A percentile compares a stretch with the other conserved stretches of the same genome.
Conservation (phyloP, 2,888 invertebrate genomes). For the Drosophila prolongata region DNA sequence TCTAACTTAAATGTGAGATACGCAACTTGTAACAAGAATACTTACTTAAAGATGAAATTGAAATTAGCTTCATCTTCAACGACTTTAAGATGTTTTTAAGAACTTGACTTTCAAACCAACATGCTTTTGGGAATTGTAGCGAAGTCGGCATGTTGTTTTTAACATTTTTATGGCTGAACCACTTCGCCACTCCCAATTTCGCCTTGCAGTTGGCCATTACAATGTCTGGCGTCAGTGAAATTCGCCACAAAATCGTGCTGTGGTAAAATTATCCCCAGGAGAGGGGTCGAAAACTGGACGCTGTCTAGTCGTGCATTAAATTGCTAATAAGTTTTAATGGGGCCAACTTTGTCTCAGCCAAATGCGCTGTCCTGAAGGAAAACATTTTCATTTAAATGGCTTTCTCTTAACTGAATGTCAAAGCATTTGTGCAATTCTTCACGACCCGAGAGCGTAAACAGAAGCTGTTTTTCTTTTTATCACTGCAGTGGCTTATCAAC, state of each 20-base stretch:
- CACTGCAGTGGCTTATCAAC: slow-evolving; percentile 48
- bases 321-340: slow-evolving; percentile 78
- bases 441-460: slow-evolving; percentile 26
- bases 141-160: slow-evolving; percentile 70
- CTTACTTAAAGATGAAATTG: neutral
- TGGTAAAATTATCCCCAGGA: slow-evolving; percentile 16
- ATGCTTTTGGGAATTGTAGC: slow-evolving; percentile 17
- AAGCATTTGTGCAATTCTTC: slow-evolving; percentile 54
- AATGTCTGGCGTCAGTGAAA: slow-evolving; percentile 67
- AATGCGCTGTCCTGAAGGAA: slow-evolving; percentile 12
- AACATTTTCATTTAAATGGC: slow-evolving; percentile 31
- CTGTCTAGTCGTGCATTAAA: slow-evolving; percentile 78
- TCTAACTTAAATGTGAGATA: no score
- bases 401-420: slow-evolving; percentile 54
- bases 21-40: no score
- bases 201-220: slow-evolving; percentile 38
- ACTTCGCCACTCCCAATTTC: slow-evolving; percentile 1
- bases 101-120: slow-evolving; percentile 15
- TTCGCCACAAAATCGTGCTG: slow-evolving; percentile 51
- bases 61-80: neutral
- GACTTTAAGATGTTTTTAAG: slow-evolving; percentile 6
- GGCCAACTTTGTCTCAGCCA: slow-evolving; percentile 61
- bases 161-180: slow-evolving; percentile 45
- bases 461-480: slow-evolving; percentile 34
- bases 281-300: slow-evolving; percentile 21